These are phyloP conservation scores for Camponotus fellah DNA, from an alignment of 2,888 invertebrate species.

Conservation along the genomic window DNA sequence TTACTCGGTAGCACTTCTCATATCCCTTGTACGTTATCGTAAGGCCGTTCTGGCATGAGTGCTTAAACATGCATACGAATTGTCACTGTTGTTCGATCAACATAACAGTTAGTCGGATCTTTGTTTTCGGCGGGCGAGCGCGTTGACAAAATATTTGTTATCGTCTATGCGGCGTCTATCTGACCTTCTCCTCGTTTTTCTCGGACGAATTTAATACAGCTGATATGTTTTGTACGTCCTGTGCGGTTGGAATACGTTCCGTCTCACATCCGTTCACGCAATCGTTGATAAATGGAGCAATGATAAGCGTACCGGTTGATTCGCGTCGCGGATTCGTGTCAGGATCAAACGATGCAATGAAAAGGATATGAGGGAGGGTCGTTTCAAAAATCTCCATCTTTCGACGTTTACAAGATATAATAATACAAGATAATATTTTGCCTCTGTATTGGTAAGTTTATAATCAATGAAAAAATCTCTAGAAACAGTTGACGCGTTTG, in stretches of 20 bases:
- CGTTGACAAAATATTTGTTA: conserved; percentile 22
- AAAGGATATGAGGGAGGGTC: background rate
- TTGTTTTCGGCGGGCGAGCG: background rate
- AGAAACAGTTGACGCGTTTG: background rate
- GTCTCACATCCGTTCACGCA: conserved; percentile 50
- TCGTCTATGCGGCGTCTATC: background rate
- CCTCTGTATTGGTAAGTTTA: background rate
- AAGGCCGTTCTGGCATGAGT: conserved; percentile 6
- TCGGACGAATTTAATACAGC: conserved; percentile 46
- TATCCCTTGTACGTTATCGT: background rate
- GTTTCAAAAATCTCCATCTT: background rate
- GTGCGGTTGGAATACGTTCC: conserved; percentile 25
- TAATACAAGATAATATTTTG: background rate
- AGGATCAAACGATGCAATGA: conserved; percentile 15
- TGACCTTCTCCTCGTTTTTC: conserved; percentile 29
- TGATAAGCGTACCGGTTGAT: conserved; percentile 34
- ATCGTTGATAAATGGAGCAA: conserved; percentile 41
- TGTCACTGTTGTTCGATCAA: conserved; percentile 2
- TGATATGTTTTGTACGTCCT: conserved; percentile 28
- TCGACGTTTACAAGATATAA: background rate
- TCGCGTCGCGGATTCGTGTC: conserved; percentile 4
- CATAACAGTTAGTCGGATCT: background rate
- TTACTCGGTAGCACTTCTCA: conserved; percentile 12
- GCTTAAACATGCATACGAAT: background rate
- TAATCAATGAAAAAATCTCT: background rate